These are phyloP conservation scores for Agrotis clavis DNA, from an alignment of 2,888 invertebrate genomes.

Conservation along the genomic window DNA sequence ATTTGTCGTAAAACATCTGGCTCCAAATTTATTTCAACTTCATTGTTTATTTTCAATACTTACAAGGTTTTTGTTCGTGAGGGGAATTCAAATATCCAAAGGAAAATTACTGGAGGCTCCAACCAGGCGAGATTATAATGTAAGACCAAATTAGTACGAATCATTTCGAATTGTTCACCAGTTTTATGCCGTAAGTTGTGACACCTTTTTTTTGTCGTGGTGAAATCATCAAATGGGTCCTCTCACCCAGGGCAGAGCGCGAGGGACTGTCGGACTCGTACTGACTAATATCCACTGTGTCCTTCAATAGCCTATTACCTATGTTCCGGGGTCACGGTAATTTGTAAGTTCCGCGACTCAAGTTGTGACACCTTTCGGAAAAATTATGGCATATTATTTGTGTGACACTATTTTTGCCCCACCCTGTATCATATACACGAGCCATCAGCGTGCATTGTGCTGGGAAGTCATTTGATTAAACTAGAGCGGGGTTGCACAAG, in stretches of 20 bases:
- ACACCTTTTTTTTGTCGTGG: too few relatives aligned
- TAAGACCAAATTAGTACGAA: not conserved
- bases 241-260: too few relatives aligned
- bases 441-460: slow-evolving; percentile 23
- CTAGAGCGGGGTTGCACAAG: slow-evolving; percentile 24
- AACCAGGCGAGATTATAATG: not conserved
- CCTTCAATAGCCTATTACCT: too few relatives aligned
- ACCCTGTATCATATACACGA: slow-evolving; percentile 1
- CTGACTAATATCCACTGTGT: too few relatives aligned
- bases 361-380: too few relatives aligned
- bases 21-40: not conserved
- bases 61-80: not conserved
- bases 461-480: slow-evolving; percentile 43
- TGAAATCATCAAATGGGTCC: too few relatives aligned
- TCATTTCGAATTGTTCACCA: not conserved
- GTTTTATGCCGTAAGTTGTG: too few relatives aligned
- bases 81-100: not conserved
- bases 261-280: too few relatives aligned
- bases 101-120: not conserved
- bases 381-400: not conserved
- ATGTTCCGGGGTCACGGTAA: too few relatives aligned
- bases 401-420: not conserved
- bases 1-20: not conserved
- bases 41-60: not conserved
- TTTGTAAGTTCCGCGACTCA: too few relatives aligned